These are phyloP conservation scores for Myxocyprinus asiaticus DNA, from an alignment of 2,113 vertebrate genomes.

Conservation along the genomic window DNA sequence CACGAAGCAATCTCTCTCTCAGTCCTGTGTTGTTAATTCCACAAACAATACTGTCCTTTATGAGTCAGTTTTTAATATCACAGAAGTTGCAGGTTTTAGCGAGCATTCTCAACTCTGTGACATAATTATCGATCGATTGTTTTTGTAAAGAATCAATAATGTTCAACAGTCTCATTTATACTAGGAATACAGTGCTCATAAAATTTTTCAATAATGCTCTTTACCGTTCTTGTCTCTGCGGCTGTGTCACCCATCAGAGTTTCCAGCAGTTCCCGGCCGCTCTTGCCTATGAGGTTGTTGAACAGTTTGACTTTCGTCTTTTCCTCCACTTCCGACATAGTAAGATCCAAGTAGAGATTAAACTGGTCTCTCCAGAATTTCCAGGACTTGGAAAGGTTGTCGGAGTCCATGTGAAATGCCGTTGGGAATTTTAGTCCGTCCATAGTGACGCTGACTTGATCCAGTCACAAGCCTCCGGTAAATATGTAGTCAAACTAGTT, in stretches of 20 bases:
- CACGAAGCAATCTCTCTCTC: slow-evolving; percentile 42
- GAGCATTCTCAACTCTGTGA: slow-evolving; percentile 24
- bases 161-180: slow-evolving; percentile 12
- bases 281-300: too few species aligned
- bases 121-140: slow-evolving; percentile 27
- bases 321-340: too few species aligned
- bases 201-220: slow-evolving; percentile 2
- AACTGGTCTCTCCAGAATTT: too few species aligned
- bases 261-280: slow-evolving; percentile 11
- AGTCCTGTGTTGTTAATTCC: slow-evolving; percentile 20
- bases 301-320: too few species aligned
- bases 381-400: too few species aligned
- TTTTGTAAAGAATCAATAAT: slow-evolving; percentile 20
- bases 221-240: not conserved
- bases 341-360: too few species aligned
- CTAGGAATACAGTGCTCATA: slow-evolving; percentile 9
- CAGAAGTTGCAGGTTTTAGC: slow-evolving; percentile 42
- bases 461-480: too few species aligned
- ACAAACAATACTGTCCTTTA: slow-evolving; percentile 30
- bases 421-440: too few species aligned
- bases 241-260: slow-evolving; percentile 12
- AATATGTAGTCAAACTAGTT: too few species aligned
- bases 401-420: too few species aligned
- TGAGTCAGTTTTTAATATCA: slow-evolving; percentile 33
- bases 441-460: too few species aligned